Conservation (phyloP, 1,140 invertebrate species). For the Pogonomyrmex californicus region DNA sequence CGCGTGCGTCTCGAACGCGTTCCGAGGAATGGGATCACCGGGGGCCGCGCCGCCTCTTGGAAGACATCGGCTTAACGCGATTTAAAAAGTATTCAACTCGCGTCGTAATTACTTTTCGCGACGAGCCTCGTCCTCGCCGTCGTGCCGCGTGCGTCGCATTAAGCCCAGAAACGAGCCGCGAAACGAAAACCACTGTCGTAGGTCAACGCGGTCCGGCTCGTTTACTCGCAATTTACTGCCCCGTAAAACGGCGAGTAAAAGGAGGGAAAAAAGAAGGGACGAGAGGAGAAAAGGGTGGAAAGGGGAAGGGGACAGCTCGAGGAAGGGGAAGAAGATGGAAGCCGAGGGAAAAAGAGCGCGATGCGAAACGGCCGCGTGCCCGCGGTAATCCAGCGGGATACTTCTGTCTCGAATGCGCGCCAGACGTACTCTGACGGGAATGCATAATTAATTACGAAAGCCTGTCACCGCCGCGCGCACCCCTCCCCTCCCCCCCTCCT, state of each 20-base stretch:
- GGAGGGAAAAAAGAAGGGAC: not conserved
- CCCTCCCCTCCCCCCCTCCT: not conserved
- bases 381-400: slow-evolving; percentile 45
- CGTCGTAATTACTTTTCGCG: slow-evolving; percentile 57
- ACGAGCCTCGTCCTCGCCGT: slow-evolving; percentile 28
- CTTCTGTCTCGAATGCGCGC: slow-evolving; percentile 4
- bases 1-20: not conserved
- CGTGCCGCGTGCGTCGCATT: slow-evolving; percentile 50
- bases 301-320: not conserved
- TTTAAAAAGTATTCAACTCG: slow-evolving; percentile 63
- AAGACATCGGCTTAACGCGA: slow-evolving; percentile 48
- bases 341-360: slow-evolving; percentile 17
- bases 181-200: slow-evolving; percentile 59
- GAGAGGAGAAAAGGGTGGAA: not conserved
- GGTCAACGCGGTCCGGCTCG: slow-evolving; percentile 55
- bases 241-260: slow-evolving; percentile 47
- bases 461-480: slow-evolving; percentile 12
- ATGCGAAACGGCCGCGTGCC: slow-evolving; percentile 30
- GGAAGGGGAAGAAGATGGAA: too few species aligned
- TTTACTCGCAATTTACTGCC: slow-evolving; percentile 59
- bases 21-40: slow-evolving; percentile 19
- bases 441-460: slow-evolving; percentile 60
- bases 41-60: not conserved
- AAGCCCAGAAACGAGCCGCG: slow-evolving; percentile 57
- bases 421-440: slow-evolving; percentile 33